Evolutionary conservation across 1,140 invertebrate species (phyloP).

Genomic region (Dysdera silvatica): DNA sequence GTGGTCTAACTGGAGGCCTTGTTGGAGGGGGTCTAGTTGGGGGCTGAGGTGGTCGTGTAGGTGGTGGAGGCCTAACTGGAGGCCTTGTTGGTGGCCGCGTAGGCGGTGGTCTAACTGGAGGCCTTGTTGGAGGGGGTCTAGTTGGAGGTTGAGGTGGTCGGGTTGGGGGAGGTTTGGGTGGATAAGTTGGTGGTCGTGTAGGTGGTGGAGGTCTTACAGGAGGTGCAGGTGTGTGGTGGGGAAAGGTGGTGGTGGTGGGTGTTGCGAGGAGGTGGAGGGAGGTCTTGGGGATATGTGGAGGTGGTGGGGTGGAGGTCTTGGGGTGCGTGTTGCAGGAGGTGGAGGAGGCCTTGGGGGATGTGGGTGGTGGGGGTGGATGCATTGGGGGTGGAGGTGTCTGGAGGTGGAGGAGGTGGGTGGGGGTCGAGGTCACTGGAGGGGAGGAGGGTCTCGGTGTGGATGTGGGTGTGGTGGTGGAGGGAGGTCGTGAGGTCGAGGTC

Average conservation of each 20-base stretch:
- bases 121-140: neutral
- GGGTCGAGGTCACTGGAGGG: neutral
- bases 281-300: slow-evolving; percentile 5
- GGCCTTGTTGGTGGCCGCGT: neutral
- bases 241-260: neutral
- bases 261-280: neutral
- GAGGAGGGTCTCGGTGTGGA: neutral
- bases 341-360: neutral
- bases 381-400: neutral
- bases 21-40: slow-evolving; percentile 5
- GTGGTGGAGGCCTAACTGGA: neutral
- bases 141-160: neutral
- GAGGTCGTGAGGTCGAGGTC: neutral
- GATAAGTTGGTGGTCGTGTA: neutral
- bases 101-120: neutral
- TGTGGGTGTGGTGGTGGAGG: neutral
- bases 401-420: neutral
- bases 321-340: neutral
- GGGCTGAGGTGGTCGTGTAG: neutral
- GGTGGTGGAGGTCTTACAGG: neutral
- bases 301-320: neutral
- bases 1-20: slow-evolving; percentile 2
- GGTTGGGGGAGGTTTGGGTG: neutral
- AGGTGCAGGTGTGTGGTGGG: neutral
- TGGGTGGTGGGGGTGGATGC: neutral